Conservation (phyloP, 2,797 vertebrate genomes). For the Cichlasoma orientale region DNA sequence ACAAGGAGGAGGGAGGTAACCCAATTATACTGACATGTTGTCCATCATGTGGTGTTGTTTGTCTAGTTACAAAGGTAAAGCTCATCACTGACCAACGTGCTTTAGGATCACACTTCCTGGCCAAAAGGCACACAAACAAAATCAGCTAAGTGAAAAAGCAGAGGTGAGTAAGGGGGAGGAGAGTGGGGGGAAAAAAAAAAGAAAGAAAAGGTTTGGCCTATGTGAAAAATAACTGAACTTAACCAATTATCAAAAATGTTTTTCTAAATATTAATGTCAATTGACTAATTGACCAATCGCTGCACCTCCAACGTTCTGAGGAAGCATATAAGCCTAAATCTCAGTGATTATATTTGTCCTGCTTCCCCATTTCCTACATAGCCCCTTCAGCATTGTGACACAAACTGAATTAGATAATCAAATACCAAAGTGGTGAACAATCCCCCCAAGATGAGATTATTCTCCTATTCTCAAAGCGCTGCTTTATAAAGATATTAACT, state of each 20-base stretch:
- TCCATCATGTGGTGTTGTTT: conserved; percentile 71
- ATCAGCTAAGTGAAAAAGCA: neutral
- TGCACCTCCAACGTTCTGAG: neutral
- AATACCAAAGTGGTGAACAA: conserved; percentile 10
- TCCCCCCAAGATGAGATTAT: conserved; percentile 13
- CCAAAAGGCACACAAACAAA: neutral
- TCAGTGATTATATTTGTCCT: neutral
- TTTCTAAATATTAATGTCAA: neutral
- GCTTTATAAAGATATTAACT: conserved; percentile 16
- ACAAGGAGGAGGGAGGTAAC: conserved; percentile 59
- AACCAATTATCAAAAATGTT: neutral
- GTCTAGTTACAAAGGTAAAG: conserved; percentile 56
- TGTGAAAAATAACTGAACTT: neutral
- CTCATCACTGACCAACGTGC: conserved; percentile 27
- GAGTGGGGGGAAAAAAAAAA: too few species aligned
- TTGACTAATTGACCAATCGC: neutral
- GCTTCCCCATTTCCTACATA: neutral
- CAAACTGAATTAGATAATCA: conserved; percentile 13
- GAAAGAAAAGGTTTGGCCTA: neutral
- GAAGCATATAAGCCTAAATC: neutral
- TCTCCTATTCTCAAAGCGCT: conserved; percentile 3
- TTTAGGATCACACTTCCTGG: conserved; percentile 3
- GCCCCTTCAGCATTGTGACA: neutral
- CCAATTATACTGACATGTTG: conserved; percentile 70
- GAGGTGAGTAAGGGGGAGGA: too few species aligned